phyloP scores from a whole-genome alignment of 2,113 vertebrate species.

The Eulemur rufifrons region DNA sequence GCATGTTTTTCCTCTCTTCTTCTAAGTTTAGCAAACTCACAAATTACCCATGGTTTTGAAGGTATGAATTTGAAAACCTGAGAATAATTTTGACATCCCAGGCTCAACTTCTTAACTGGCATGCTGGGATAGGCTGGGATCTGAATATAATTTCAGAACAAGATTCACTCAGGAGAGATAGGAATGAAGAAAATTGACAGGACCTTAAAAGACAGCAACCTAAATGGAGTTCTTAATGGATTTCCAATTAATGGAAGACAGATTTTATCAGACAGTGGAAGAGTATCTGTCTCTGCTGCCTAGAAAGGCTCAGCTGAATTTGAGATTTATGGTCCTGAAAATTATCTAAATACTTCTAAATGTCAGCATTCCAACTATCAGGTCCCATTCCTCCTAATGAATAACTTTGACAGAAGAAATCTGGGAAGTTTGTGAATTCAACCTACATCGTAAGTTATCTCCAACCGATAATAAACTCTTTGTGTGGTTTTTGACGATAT shows the following conservation, averaged over 20 bases:
- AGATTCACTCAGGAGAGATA: neutral
- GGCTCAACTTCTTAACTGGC: neutral
- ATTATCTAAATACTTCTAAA: neutral
- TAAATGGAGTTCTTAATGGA: conserved; percentile 9
- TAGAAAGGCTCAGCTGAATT: neutral
- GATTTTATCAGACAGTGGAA: neutral
- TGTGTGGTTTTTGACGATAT: neutral
- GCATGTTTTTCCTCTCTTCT: neutral
- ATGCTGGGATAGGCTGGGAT: neutral
- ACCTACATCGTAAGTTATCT: neutral
- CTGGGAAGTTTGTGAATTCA: neutral
- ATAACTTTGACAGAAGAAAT: neutral
- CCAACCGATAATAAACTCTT: neutral
- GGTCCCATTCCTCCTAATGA: neutral
- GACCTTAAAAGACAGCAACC: neutral
- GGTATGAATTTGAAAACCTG: neutral
- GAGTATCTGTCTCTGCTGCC: neutral
- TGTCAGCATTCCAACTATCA: neutral
- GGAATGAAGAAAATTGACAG: neutral
- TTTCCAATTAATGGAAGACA: conserved; percentile 20
- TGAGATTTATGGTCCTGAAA: neutral
- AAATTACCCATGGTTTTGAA: neutral
- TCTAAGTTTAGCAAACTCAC: neutral
- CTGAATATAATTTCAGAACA: conserved; percentile 27
- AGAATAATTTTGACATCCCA: neutral